A percentile compares a stretch with the other conserved stretches of the same genome.
These are phyloP conservation scores for Eupithecia centaureata DNA, from an alignment of 2,888 invertebrate genomes.

Conservation along the genomic window DNA sequence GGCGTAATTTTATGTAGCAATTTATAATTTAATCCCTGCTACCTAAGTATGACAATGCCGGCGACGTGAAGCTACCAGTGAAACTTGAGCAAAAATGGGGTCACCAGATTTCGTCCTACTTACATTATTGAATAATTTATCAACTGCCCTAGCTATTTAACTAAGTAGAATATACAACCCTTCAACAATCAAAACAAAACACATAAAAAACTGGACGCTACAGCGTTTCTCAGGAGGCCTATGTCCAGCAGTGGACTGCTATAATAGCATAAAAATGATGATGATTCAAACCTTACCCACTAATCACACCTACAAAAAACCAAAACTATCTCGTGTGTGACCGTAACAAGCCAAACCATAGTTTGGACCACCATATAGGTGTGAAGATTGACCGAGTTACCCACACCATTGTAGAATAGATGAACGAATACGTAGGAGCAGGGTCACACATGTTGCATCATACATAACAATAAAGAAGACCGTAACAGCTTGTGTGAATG, in stretches of 20 bases:
- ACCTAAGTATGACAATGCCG: constrained; percentile 32
- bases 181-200: not conserved
- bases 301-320: not conserved
- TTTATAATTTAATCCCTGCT: constrained; percentile 26
- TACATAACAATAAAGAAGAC: constrained; percentile 25
- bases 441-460: constrained; percentile 26
- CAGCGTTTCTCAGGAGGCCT: not conserved
- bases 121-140: not conserved
- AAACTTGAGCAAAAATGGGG: not conserved
- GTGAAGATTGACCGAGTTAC: not conserved
- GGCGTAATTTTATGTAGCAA: constrained; percentile 22
- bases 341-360: not conserved
- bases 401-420: not conserved
- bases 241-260: too few species aligned
- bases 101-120: not conserved
- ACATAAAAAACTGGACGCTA: not conserved
- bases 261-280: not conserved
- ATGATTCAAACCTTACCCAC: not conserved
- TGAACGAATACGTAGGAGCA: constrained; percentile 22
- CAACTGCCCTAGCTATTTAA: not conserved
- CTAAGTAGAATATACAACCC: not conserved
- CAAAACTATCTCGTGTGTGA: not conserved
- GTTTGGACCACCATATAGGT: not conserved
- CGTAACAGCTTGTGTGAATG: constrained; percentile 49
- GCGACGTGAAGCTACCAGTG: constrained; percentile 13